Conservation (phyloP, 2,113 vertebrate genomes). For the Trochalopteron elliotii region DNA sequence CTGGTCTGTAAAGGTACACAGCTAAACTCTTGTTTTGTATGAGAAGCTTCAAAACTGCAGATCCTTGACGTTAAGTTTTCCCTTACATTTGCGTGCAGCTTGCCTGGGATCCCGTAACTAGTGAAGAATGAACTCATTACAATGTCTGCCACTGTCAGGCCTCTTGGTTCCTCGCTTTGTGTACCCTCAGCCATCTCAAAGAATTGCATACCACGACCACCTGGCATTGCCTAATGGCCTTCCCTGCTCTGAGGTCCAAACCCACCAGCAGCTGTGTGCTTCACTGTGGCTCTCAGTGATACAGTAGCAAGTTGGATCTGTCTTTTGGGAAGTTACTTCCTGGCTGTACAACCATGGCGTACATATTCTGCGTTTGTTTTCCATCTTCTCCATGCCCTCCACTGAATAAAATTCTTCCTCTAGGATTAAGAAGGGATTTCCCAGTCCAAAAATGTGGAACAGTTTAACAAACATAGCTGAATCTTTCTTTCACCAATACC, state of each 20-base stretch:
- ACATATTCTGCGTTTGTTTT: neutral
- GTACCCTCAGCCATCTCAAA: neutral
- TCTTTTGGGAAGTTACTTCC: neutral
- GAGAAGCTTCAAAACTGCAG: neutral
- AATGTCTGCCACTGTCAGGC: neutral
- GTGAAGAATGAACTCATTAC: neutral
- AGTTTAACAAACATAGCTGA: neutral
- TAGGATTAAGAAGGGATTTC: neutral
- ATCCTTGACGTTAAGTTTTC: neutral
- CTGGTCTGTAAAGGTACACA: neutral
- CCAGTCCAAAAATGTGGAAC: neutral
- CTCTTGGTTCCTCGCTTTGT: neutral
- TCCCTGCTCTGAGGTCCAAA: neutral
- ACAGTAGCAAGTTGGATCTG: neutral
- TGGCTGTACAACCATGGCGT: neutral
- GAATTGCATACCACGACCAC: rapidly evolving
- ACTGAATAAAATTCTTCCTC: neutral
- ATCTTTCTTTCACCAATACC: neutral
- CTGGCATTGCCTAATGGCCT: neutral
- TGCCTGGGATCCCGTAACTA: neutral
- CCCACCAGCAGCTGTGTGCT: rapidly evolving
- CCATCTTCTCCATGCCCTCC: neutral
- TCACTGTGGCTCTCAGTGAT: neutral
- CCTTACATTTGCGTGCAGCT: neutral
- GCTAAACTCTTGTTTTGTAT: neutral